Evolutionary conservation across 2,113 vertebrate species (phyloP).

Genomic region (Isichthys henryi): DNA sequence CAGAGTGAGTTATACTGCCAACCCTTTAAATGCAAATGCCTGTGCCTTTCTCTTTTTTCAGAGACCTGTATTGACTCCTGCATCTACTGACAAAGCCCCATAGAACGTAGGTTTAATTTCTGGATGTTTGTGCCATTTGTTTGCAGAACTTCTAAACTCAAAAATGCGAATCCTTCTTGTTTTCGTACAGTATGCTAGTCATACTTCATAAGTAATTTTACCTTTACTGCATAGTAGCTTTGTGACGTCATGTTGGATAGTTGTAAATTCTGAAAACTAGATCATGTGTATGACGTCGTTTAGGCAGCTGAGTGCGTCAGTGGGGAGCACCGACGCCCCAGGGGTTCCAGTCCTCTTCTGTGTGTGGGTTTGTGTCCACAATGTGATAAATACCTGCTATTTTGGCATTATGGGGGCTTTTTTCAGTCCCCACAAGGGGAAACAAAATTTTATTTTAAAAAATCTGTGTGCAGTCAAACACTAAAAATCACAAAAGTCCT

Average conservation of each 20-base stretch:
- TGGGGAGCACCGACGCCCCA: neutral
- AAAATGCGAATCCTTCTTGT: neutral
- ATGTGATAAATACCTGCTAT: neutral
- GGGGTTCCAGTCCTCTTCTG: neutral
- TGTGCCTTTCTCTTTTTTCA: neutral
- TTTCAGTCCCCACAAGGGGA: neutral
- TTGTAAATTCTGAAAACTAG: neutral
- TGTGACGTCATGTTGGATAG: neutral
- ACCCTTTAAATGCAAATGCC: slow-evolving; percentile 10
- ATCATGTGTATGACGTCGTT: neutral
- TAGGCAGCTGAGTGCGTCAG: neutral
- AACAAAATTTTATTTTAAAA: neutral
- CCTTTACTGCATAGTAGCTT: neutral
- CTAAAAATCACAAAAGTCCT: too few species aligned
- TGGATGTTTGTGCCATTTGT: neutral
- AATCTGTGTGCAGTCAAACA: too few species aligned
- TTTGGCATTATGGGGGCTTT: neutral
- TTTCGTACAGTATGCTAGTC: neutral
- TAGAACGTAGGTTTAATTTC: neutral
- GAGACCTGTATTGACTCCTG: neutral
- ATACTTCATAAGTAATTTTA: neutral
- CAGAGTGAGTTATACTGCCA: neutral
- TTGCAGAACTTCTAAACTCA: neutral
- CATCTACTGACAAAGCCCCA: neutral
- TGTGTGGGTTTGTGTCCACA: neutral